Evolutionary conservation across 1,140 invertebrate genomes (phyloP).

Genomic region (Bombus pyrosoma): DNA sequence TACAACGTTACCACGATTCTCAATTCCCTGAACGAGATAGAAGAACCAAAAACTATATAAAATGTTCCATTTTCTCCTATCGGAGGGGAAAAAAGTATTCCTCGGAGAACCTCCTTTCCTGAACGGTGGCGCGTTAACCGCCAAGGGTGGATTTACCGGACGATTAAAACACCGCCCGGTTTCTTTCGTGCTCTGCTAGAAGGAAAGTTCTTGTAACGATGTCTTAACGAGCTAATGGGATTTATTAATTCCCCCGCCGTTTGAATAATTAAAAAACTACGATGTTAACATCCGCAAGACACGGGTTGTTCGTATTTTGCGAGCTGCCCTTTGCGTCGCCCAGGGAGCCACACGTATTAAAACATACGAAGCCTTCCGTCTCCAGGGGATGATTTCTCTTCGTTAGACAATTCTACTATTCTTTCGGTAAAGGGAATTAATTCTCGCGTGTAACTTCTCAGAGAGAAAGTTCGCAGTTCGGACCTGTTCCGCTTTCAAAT

Average conservation of each 20-base stretch:
- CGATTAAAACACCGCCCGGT: conserved; percentile 8
- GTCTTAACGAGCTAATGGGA: conserved; percentile 22
- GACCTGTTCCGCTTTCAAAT: not conserved
- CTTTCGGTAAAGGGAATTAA: conserved; percentile 18
- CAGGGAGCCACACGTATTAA: not conserved
- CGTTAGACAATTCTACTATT: not conserved
- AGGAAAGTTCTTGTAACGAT: not conserved
- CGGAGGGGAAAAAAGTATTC: not conserved
- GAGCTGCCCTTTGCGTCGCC: not conserved
- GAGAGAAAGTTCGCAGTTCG: not conserved
- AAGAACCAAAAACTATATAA: not conserved
- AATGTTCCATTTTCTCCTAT: not conserved
- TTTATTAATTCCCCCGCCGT: conserved; percentile 1
- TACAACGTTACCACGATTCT: not conserved
- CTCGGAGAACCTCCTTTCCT: not conserved
- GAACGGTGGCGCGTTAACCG: not conserved
- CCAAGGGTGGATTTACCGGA: not conserved
- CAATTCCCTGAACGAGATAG: not conserved
- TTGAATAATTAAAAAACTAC: conserved; percentile 32
- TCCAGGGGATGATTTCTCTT: conserved; percentile 10
- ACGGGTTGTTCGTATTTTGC: not conserved
- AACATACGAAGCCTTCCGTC: not conserved
- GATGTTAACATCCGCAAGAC: not conserved
- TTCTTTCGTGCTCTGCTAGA: not conserved
- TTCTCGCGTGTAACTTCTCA: not conserved